Base-by-base conservation (phyloP, 2,113 vertebrate species). In the Gallinago media region DNA sequence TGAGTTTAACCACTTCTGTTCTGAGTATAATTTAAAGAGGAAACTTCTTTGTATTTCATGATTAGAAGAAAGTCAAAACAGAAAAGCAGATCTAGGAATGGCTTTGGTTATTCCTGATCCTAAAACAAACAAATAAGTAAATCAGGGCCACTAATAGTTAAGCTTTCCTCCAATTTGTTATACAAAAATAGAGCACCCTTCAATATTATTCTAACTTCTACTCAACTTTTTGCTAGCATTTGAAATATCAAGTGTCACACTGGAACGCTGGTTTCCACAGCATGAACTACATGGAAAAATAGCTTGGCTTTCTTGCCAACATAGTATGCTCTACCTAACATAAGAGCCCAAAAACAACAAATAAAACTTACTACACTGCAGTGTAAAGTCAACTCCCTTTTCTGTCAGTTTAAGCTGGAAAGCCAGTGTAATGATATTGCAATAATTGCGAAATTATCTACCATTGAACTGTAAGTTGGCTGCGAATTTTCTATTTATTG, bases 221-320 rank as follows among this genome's bases (percentile, higher is more conserved):
- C 56, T 91, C 49, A 95, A 88, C 27, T 92, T 96, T 66, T 91
- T 94, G 92, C 85, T 89, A 92, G 76, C 36, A 93, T 88, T 72
- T 93, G 59, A 93, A 95, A 92, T 86, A 95, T 74, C 88, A 95
- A 89, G 70, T 93, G 91, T 88, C 74, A 88, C 62, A 73, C 0
- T 40, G 94, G 90, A 97, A 94, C 6, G 26, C 36, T 73, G 70
- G 67, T 87, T 96, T 97, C 96, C 92, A 97, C 95, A 94, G 92
- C 83, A 92, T 67, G 80, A 96, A 87, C 83, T 96, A 85, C 92
- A 93, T 87, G 96, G 96, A 97, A 97, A 97, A 96, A 94, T 7
- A 91, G 88, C 44, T 20, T 54, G 52, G 82, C 34, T 22, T 84
- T 72, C 83, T 78, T 91, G 88, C 96, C 94, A 97, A 50, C 56